These are phyloP conservation scores for Serinus canaria DNA, from an alignment of 2,113 vertebrate genomes.

Conservation along the genomic window DNA sequence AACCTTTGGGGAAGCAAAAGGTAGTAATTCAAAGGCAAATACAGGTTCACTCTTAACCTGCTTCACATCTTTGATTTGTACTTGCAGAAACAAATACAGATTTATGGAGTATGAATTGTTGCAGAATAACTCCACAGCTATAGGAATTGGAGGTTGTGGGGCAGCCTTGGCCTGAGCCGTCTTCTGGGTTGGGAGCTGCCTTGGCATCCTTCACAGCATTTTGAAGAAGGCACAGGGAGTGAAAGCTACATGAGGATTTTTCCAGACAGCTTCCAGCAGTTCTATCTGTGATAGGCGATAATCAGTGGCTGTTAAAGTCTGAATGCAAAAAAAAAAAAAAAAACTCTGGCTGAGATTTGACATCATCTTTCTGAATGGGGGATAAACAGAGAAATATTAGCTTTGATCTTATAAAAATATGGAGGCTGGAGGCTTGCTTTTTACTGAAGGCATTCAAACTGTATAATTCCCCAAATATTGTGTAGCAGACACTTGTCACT, in stretches of 20 bases:
- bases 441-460: not conserved
- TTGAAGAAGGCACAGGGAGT: not conserved
- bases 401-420: slow-evolving; percentile 51
- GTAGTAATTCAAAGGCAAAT: not conserved
- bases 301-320: slow-evolving; percentile 23
- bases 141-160: not conserved
- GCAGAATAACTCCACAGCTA: not conserved
- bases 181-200: not conserved
- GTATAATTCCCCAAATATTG: slow-evolving; percentile 28
- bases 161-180: not conserved
- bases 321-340: not conserved
- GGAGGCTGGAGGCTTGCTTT: slow-evolving; percentile 15
- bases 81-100: not conserved
- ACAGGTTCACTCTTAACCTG: not conserved
- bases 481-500: slow-evolving; percentile 35
- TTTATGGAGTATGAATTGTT: not conserved
- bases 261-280: not conserved
- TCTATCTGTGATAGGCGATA: slow-evolving; percentile 4
- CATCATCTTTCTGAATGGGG: not conserved
- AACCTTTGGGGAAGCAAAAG: not conserved
- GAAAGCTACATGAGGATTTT: not conserved
- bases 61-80: not conserved
- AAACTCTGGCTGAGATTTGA: slow-evolving; percentile 10
- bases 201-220: accelerated
- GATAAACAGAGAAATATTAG: slow-evolving; percentile 22